These are phyloP conservation scores for Trichacis sp. DNA, from an alignment of 2,888 invertebrate species.

Conservation along the genomic window DNA sequence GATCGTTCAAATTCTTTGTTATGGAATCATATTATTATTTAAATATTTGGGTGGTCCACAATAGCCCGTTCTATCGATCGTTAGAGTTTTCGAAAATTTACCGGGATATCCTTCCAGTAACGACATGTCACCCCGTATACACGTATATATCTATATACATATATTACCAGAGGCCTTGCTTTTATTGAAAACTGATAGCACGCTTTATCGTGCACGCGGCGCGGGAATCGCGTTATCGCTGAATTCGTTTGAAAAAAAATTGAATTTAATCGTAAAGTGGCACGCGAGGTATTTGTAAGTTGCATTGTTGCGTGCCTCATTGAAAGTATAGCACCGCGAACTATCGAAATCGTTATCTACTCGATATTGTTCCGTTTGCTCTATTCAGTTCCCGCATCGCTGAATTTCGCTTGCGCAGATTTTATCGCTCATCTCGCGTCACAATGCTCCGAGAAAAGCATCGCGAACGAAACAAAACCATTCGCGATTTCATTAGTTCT, in stretches of 20 bases:
- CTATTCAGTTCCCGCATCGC: constrained; percentile 30
- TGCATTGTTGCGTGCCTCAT: not conserved
- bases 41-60: no score
- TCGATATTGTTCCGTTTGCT: constrained; percentile 20
- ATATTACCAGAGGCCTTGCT: not conserved
- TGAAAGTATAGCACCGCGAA: constrained; percentile 7
- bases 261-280: not conserved
- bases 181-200: not conserved
- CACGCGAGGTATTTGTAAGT: not conserved
- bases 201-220: not conserved
- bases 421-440: constrained; percentile 55
- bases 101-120: no score
- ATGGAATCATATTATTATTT: no score
- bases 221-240: not conserved
- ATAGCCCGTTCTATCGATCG: no score
- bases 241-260: not conserved
- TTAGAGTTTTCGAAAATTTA: no score
- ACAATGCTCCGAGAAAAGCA: no score
- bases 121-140: no score
- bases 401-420: constrained; percentile 47
- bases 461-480: no score
- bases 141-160: no score
- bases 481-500: no score
- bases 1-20: no score
- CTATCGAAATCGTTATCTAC: constrained; percentile 31